These are phyloP conservation scores for Poecile atricapillus DNA, from an alignment of 2,113 vertebrate species.

Conservation along the genomic window DNA sequence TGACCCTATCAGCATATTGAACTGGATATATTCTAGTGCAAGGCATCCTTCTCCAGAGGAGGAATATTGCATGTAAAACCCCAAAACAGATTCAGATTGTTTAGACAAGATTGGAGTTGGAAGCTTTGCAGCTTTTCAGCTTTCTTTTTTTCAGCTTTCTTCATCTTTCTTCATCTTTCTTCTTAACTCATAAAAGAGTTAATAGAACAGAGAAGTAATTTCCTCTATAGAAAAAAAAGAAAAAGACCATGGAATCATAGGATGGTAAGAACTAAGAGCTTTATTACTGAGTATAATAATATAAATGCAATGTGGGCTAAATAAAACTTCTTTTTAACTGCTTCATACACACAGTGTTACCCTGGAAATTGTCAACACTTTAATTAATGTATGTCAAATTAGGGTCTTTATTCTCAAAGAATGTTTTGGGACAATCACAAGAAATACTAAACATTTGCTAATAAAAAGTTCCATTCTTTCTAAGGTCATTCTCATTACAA, in stretches of 20 bases:
- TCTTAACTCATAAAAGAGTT: not conserved
- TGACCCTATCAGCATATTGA: not conserved
- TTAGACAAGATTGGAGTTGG: not conserved
- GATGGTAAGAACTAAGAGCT: not conserved
- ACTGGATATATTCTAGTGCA: not conserved
- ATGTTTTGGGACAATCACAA: not conserved
- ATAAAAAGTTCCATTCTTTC: slow-evolving; percentile 2
- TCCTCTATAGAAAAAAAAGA: not conserved
- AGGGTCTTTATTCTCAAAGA: not conserved
- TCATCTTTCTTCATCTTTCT: not conserved
- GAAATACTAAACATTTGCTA: not conserved
- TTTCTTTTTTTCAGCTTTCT: not conserved
- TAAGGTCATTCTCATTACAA: slow-evolving; percentile 17
- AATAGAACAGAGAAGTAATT: not conserved
- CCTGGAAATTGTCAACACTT: not conserved
- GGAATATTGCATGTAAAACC: not conserved
- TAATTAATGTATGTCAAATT: not conserved
- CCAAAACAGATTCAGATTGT: not conserved
- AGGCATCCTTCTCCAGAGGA: not conserved
- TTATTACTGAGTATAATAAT: not conserved
- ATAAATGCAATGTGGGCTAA: not conserved
- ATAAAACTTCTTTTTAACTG: not conserved
- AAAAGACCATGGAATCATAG: not conserved
- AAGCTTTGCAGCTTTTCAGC: not conserved
- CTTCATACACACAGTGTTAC: not conserved